Conservation (phyloP, 2,797 vertebrate species). For the Rhinophrynus dorsalis region DNA sequence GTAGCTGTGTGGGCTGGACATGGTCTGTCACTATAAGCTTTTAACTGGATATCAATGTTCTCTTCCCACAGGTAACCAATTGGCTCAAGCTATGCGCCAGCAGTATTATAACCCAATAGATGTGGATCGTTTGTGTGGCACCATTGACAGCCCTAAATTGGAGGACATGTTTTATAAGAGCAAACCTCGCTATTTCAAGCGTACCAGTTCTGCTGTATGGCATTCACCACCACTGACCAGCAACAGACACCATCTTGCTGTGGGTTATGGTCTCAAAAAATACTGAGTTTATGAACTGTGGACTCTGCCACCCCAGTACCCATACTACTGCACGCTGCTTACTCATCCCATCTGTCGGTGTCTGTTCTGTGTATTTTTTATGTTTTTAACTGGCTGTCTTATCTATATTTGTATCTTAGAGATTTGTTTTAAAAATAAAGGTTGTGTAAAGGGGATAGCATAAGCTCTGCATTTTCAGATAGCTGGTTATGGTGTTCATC, state of each 20-base stretch:
- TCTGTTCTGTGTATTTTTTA: slow-evolving; percentile 14
- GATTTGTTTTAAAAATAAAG: slow-evolving; percentile 39
- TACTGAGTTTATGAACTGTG: slow-evolving; percentile 51
- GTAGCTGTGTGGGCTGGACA: too few species aligned
- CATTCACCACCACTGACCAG: slow-evolving; percentile 75
- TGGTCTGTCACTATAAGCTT: too few species aligned
- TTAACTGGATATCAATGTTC: too few species aligned
- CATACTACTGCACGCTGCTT: slow-evolving; percentile 29
- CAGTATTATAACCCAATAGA: slow-evolving; percentile 87
- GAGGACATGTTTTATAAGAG: slow-evolving; percentile 89
- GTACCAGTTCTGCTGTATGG: slow-evolving; percentile 95
- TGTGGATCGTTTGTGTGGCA: slow-evolving; percentile 73
- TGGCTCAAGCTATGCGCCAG: slow-evolving; percentile 78
- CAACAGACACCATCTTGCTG: slow-evolving; percentile 41
- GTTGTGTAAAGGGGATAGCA: slow-evolving; percentile 11
- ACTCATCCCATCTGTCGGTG: not conserved
- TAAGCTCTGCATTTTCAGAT: not conserved
- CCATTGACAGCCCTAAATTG: slow-evolving; percentile 74
- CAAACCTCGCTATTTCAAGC: slow-evolving; percentile 91
- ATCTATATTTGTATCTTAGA: slow-evolving; percentile 31
- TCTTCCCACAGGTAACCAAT: slow-evolving; percentile 67
- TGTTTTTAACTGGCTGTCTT: not conserved
- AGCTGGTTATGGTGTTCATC: too few species aligned
- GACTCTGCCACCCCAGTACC: not conserved
- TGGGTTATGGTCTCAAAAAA: slow-evolving; percentile 59